Evolutionary conservation across 2,797 vertebrate species (phyloP).

Genomic region (Tachyglossus aculeatus): DNA sequence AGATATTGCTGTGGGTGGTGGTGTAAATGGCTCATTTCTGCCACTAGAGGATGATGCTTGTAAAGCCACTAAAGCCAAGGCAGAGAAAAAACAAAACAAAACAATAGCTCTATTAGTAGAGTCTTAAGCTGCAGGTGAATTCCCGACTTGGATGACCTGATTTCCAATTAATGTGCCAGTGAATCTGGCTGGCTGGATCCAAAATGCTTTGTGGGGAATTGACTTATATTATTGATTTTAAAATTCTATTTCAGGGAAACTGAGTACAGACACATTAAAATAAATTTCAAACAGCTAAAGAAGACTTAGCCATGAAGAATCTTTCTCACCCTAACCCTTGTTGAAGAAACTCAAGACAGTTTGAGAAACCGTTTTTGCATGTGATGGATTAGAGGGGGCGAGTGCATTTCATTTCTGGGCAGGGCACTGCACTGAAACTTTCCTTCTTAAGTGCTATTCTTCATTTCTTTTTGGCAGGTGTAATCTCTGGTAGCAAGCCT

Average conservation of each 20-base stretch:
- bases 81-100: not conserved
- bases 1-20: no score
- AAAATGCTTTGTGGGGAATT: not conserved
- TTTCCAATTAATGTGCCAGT: not conserved
- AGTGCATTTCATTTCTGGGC: not conserved
- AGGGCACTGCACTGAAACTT: not conserved
- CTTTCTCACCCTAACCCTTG: not conserved
- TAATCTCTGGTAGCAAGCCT: no score
- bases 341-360: not conserved
- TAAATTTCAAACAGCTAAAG: not conserved
- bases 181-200: not conserved
- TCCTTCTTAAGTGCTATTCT: conserved; percentile 29
- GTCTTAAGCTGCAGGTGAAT: not conserved
- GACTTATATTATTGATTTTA: not conserved
- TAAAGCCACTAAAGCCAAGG: conserved; percentile 44
- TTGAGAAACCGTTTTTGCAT: not conserved
- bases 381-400: not conserved
- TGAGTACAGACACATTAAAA: not conserved
- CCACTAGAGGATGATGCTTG: conserved; percentile 61
- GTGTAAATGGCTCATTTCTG: conserved; percentile 39
- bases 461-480: conserved; percentile 28
- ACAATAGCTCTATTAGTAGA: not conserved
- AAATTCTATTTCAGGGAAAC: not conserved
- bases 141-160: no score
- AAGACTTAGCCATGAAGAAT: not conserved